phyloP scores from a whole-genome alignment of 1,140 invertebrate species.

The Eupeodes corollae region DNA sequence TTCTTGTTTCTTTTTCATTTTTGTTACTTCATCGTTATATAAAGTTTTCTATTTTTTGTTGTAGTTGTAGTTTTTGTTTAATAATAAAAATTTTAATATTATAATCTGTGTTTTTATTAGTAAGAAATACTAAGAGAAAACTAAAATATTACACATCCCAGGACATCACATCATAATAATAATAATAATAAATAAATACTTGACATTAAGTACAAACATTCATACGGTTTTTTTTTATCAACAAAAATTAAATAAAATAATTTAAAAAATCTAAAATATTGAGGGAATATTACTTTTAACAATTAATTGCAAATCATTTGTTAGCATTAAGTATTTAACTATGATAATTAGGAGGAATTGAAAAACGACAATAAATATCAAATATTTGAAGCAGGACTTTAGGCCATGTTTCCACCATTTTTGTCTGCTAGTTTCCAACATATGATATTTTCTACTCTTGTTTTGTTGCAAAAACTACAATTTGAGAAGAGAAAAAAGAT shows the following conservation, averaged over 20 bases:
- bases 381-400: constrained; percentile 10
- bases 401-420: constrained; percentile 8
- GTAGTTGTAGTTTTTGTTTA: not conserved
- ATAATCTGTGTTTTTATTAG: too few species aligned
- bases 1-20: constrained; percentile 37
- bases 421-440: constrained; percentile 5
- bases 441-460: too few species aligned
- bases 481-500: constrained; percentile 3
- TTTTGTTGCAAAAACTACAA: not conserved
- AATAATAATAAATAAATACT: not conserved
- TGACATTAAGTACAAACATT: not conserved
- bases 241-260: too few species aligned
- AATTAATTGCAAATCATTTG: constrained; percentile 11
- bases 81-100: not conserved
- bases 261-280: constrained; percentile 7
- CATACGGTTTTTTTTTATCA: too few species aligned
- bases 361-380: constrained; percentile 5
- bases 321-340: constrained; percentile 7
- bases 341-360: constrained; percentile 7
- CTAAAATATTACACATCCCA: not conserved
- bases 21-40: constrained; percentile 38
- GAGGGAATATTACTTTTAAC: constrained; percentile 9
- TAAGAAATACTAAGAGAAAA: not conserved
- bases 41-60: constrained; percentile 28
- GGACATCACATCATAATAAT: constrained; percentile 1